Conservation (phyloP, 2,797 vertebrate species). For the Anguilla obscura region DNA sequence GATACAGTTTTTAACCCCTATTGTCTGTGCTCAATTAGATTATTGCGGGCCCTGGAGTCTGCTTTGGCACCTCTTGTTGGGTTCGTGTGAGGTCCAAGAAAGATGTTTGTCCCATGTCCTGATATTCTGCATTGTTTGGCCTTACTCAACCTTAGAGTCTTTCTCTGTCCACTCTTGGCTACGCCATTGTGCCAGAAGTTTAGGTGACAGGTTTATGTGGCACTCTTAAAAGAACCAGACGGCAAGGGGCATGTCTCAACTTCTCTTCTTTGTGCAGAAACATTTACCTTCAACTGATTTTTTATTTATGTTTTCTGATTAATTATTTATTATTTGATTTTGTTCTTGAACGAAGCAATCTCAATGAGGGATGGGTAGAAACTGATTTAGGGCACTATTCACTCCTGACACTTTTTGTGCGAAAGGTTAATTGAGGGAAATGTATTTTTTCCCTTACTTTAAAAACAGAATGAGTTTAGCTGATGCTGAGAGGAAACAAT, state of each 20-base stretch:
- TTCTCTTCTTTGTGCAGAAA: slow-evolving; percentile 32
- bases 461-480: background rate
- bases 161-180: slow-evolving; percentile 34
- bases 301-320: slow-evolving; percentile 32
- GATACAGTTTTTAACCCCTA: slow-evolving; percentile 56
- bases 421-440: background rate
- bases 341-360: background rate
- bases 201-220: slow-evolving; percentile 36
- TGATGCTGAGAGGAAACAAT: background rate
- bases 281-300: slow-evolving; percentile 21
- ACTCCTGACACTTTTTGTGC: background rate
- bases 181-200: slow-evolving; percentile 32
- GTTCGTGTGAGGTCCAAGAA: slow-evolving; percentile 66
- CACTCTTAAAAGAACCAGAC: slow-evolving; percentile 34
- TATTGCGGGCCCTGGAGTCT: slow-evolving; percentile 49
- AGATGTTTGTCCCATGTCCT: slow-evolving; percentile 66
- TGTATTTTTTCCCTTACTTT: background rate
- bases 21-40: slow-evolving; percentile 69
- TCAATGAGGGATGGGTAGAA: slow-evolving; percentile 15
- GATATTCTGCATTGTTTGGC: slow-evolving; percentile 49
- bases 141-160: slow-evolving; percentile 45
- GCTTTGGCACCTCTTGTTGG: slow-evolving; percentile 48
- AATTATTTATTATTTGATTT: slow-evolving; percentile 13
- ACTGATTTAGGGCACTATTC: background rate
- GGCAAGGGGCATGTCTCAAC: slow-evolving; percentile 29